Evolutionary conservation across 2,888 invertebrate genomes (phyloP), one percentile per base, ranked within the genome.

Genomic region (Phortica okadai): DNA sequence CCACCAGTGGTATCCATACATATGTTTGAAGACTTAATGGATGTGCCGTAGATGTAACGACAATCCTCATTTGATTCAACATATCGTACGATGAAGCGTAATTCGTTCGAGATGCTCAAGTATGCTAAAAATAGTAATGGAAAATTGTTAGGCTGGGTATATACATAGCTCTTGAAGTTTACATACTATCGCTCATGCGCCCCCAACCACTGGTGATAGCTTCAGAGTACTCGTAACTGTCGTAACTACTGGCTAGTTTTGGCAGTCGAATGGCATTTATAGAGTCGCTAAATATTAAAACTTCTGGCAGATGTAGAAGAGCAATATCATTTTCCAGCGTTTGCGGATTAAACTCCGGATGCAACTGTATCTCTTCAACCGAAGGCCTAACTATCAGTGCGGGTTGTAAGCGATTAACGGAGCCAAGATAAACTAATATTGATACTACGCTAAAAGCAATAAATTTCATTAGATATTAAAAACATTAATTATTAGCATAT

Each of bases 321-420:
- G 82, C 78, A 33, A 86, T 82, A 70, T 86, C 86, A 67, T 85
- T 81, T 0, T 77, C 74, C 54, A 80, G 45, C 10, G 77, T 73
- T 14, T 56, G 64, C 7, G 66, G 45, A 66, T 82, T 75, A 75
- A 77, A 85, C 0, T 80, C 81, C 33, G 90, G 89, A 78, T 92
- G 92, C 6, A 91, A 85, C 11, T 78, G 70, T 0, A 76, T 79
- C 14, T 73, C 56, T 0, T 41, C 14, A 6, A 50, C 50, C 10
- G 50, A 42, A 0, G 81, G 70, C 6, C 79, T 77, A 6, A 83
- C 33, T 0, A 81, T 76, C 14, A 81, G 75, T 2, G 75, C 76
- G 0, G 82, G 82, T 62, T 86, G 76, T 33, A 62, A 74, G 42
- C 84, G 83, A 11, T 86, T 80, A n/a, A 76, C 75, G 6, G 81